A percentile compares a stretch with the other conserved stretches of the same genome.
Conservation (phyloP, 2,113 vertebrate genomes). For the Nipponia nippon region DNA sequence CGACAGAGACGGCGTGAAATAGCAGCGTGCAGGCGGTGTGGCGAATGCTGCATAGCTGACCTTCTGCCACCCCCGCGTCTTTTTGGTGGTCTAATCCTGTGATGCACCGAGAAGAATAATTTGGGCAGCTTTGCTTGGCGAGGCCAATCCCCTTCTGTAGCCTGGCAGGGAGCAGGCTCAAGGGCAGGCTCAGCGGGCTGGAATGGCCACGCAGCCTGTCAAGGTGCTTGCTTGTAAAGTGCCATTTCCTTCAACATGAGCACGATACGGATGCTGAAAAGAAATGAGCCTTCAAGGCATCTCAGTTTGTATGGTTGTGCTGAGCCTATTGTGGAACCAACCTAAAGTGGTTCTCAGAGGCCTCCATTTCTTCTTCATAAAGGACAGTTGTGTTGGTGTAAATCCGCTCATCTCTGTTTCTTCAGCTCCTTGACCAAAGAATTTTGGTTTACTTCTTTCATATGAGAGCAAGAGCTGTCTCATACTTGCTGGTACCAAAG, state of each 20-base stretch:
- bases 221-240: neutral
- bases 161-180: neutral
- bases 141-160: neutral
- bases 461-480: neutral
- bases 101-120: neutral
- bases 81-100: neutral
- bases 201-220: accelerated
- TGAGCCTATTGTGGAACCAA: neutral
- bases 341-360: neutral
- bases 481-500: neutral
- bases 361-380: neutral
- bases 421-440: neutral
- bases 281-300: neutral
- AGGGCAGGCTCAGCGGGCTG: neutral
- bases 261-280: neutral
- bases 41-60: neutral
- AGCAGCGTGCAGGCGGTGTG: accelerated
- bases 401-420: neutral
- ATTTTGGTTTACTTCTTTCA: neutral
- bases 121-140: neutral
- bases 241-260: neutral
- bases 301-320: neutral
- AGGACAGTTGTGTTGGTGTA: neutral
- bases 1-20: accelerated
- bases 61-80: neutral